These are phyloP conservation scores for Onychomys torridus DNA, from an alignment of 2,797 vertebrate species.

Conservation along the genomic window DNA sequence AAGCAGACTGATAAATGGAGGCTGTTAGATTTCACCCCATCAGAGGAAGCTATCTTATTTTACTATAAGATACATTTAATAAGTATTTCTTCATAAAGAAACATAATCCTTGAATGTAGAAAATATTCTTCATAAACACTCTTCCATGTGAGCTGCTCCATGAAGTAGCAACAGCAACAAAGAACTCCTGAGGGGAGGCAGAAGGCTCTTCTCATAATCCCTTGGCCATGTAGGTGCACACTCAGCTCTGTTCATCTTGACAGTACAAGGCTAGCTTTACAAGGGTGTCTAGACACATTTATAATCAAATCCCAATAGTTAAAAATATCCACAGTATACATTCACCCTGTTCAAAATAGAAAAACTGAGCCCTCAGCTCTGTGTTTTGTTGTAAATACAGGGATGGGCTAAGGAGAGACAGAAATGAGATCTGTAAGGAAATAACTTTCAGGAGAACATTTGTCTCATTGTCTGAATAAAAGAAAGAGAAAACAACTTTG, in stretches of 20 bases:
- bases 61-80: not conserved
- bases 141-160: not conserved
- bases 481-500: not conserved
- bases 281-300: not conserved
- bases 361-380: not conserved
- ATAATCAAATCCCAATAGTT: not conserved
- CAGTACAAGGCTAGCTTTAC: not conserved
- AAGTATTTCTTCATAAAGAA: not conserved
- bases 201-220: not conserved
- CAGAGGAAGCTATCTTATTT: not conserved
- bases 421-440: not conserved
- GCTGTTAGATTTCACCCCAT: not conserved
- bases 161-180: not conserved
- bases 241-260: not conserved
- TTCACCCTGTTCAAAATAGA: not conserved
- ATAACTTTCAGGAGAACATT: not conserved
- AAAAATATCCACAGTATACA: not conserved
- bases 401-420: not conserved
- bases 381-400: not conserved
- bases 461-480: not conserved
- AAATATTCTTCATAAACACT: not conserved
- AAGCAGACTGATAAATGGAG: not conserved
- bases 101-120: not conserved
- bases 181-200: not conserved
- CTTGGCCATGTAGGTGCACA: rapidly evolving